A percentile compares a stretch with the other conserved stretches of the same genome.
These are phyloP conservation scores for Trachops cirrhosus DNA, from an alignment of 2,797 vertebrate genomes.

Conservation along the genomic window DNA sequence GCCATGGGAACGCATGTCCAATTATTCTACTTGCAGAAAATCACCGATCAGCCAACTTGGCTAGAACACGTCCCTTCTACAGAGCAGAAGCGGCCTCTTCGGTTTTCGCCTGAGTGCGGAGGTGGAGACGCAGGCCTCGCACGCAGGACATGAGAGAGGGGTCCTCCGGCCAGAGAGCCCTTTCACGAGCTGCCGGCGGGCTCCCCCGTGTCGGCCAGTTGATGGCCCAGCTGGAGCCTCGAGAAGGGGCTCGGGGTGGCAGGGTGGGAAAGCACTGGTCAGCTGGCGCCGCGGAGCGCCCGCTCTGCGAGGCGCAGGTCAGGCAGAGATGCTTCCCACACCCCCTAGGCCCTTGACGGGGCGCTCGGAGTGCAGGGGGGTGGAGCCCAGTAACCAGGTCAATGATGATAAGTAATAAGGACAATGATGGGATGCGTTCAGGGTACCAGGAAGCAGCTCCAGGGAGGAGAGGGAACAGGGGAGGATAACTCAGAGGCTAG, in stretches of 20 bases:
- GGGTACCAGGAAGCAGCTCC: neutral
- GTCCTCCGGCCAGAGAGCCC: neutral
- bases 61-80: neutral
- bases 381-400: neutral
- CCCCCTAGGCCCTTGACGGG: neutral
- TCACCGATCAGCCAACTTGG: slow-evolving; percentile 51
- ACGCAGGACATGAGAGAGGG: rapidly evolving
- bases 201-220: rapidly evolving
- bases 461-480: neutral
- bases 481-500: neutral
- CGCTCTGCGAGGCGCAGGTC: neutral
- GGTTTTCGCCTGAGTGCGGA: neutral
- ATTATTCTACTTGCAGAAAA: slow-evolving; percentile 52
- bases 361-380: neutral
- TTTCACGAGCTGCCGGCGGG: rapidly evolving
- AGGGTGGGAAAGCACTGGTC: rapidly evolving
- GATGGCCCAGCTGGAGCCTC: neutral
- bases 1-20: slow-evolving; percentile 59
- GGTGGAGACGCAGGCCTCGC: neutral
- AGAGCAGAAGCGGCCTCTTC: neutral
- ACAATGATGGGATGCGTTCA: too few relatives aligned
- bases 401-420: too few relatives aligned
- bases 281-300: neutral
- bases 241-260: rapidly evolving
- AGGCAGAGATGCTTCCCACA: neutral